Evolutionary conservation across 2,797 vertebrate genomes (phyloP).

Genomic region (Fratercula arctica): DNA sequence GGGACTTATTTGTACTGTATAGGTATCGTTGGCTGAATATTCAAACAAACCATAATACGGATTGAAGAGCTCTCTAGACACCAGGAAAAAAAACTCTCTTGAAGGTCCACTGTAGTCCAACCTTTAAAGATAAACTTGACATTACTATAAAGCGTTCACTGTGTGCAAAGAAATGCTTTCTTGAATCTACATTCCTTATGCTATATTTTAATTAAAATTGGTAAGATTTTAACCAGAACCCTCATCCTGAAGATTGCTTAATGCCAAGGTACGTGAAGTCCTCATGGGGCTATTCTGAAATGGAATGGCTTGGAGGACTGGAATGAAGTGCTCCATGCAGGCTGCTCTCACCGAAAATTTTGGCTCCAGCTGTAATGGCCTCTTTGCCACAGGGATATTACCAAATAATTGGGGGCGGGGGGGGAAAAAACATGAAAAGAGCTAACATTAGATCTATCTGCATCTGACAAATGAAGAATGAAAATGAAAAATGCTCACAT

Average conservation of each 20-base stretch:
- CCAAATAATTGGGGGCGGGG: neutral
- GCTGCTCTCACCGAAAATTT: neutral
- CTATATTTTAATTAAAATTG: neutral
- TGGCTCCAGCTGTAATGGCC: neutral
- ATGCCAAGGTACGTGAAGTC: neutral
- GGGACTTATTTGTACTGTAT: conserved; percentile 98
- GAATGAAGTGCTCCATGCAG: neutral
- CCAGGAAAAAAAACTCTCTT: conserved; percentile 97
- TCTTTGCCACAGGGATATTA: conserved; percentile 28
- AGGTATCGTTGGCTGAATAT: conserved; percentile 98
- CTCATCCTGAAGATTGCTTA: neutral
- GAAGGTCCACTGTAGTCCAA: conserved; percentile 98
- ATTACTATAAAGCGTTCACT: neutral
- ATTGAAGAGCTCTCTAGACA: conserved; percentile 97
- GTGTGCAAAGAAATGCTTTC: neutral
- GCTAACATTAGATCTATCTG: neutral
- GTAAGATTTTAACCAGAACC: neutral
- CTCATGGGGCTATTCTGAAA: neutral
- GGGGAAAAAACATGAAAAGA: neutral
- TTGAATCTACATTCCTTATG: neutral
- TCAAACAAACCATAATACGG: conserved; percentile 98
- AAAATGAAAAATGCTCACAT: neutral
- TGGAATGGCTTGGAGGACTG: neutral
- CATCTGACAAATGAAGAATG: conserved; percentile 22
- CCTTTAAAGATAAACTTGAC: conserved; percentile 74